phyloP scores from a whole-genome alignment of 2,797 vertebrate species.

The Decapterus maruadsi region DNA sequence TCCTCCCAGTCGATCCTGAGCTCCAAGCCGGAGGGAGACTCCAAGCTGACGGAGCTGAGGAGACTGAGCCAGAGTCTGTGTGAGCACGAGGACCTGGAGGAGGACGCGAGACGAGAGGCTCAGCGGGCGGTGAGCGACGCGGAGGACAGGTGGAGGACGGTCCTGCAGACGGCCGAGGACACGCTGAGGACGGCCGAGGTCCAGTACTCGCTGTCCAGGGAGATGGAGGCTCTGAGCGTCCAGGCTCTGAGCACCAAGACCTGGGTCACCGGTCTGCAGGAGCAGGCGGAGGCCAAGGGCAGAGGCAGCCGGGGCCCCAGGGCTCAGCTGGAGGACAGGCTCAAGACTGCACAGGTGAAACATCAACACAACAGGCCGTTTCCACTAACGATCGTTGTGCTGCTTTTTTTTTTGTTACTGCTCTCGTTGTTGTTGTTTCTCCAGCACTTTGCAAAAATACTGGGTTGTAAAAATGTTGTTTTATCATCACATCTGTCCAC shows the following conservation, averaged over 20 bases:
- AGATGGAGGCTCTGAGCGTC: constrained; percentile 81
- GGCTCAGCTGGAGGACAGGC: constrained; percentile 82
- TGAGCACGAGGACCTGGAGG: constrained; percentile 66
- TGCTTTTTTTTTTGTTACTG: too few species aligned
- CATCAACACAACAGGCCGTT: too few species aligned
- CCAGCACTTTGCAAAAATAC: too few species aligned
- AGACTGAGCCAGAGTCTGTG: constrained; percentile 66
- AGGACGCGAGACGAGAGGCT: constrained; percentile 32
- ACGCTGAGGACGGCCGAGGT: constrained; percentile 65
- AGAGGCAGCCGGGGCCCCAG: constrained; percentile 56
- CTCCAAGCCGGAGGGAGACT: constrained; percentile 81
- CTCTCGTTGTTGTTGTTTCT: too few species aligned
- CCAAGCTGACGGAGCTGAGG: constrained; percentile 80
- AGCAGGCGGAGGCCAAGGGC: constrained; percentile 72
- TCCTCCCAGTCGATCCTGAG: constrained; percentile 85
- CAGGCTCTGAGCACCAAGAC: constrained; percentile 73
- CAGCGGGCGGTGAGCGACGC: constrained; percentile 49
- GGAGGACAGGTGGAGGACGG: constrained; percentile 74
- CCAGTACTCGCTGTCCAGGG: constrained; percentile 71
- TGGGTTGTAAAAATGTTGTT: too few species aligned
- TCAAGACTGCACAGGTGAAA: constrained; percentile 75
- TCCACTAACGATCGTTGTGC: too few species aligned
- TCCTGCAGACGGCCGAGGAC: constrained; percentile 68
- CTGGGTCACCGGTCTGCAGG: constrained; percentile 85
- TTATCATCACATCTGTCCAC: too few species aligned